Evolutionary conservation across 2,888 invertebrate species (phyloP).

Genomic region (Lycophotia porphyrea): DNA sequence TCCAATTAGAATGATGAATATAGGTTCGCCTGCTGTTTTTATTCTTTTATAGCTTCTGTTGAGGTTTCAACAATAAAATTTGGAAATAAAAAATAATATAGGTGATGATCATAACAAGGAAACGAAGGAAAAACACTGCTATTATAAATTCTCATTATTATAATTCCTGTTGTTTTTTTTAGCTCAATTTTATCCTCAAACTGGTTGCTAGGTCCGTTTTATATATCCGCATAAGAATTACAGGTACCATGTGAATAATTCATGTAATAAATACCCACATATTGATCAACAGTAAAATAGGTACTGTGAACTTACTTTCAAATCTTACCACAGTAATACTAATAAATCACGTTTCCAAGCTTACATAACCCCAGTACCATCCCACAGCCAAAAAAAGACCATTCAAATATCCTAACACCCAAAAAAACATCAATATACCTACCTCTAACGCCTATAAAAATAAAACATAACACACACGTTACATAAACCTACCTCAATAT

Average conservation of each 20-base stretch:
- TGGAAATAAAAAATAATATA: not conserved
- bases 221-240: not conserved
- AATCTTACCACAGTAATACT: not conserved
- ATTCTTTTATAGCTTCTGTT: constrained; percentile 30
- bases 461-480: constrained; percentile 34
- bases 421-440: constrained; percentile 5
- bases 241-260: too few relatives aligned
- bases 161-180: too few relatives aligned
- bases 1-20: constrained; percentile 30
- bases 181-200: not conserved
- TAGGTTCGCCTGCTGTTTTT: not conserved
- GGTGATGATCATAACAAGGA: not conserved
- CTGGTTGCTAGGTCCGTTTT: not conserved
- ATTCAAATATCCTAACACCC: constrained; percentile 10
- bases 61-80: not conserved
- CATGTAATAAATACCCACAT: not conserved
- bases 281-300: not conserved
- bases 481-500: constrained; percentile 65
- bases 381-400: constrained; percentile 6
- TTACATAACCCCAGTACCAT: not conserved
- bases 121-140: not conserved
- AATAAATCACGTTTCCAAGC: constrained; percentile 7
- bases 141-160: too few relatives aligned
- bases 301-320: not conserved
- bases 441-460: constrained; percentile 21